These are phyloP conservation scores for Prosopocoilus inquinatus DNA, from an alignment of 2,888 invertebrate genomes.

Conservation along the genomic window DNA sequence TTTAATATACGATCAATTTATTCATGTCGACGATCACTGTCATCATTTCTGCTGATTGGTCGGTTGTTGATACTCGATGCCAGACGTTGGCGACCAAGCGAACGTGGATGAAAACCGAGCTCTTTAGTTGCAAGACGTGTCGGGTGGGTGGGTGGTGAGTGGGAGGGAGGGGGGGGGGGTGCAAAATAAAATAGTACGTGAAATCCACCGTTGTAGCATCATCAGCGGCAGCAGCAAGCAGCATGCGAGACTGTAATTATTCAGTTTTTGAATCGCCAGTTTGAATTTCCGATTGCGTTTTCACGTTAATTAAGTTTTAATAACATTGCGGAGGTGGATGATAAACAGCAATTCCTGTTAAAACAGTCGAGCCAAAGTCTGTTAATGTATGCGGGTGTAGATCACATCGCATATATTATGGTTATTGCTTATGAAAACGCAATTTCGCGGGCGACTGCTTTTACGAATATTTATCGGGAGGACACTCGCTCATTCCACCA, in stretches of 20 bases:
- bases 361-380: background rate
- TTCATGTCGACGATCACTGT: too few species aligned
- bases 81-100: constrained; percentile 8
- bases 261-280: constrained; percentile 28
- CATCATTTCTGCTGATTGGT: too few species aligned
- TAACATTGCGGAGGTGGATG: constrained; percentile 12
- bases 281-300: constrained; percentile 34
- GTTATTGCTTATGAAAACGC: constrained; percentile 33
- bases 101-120: too few species aligned
- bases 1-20: too few species aligned
- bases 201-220: constrained; percentile 7
- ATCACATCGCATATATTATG: constrained; percentile 20
- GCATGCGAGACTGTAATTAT: constrained; percentile 19
- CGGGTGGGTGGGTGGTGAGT: too few species aligned
- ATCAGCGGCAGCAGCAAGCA: too few species aligned
- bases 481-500: constrained; percentile 10
- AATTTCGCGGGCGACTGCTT: constrained; percentile 31
- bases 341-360: constrained; percentile 5
- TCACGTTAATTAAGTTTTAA: constrained; percentile 33
- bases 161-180: too few species aligned
- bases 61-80: too few species aligned
- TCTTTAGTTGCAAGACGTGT: too few species aligned
- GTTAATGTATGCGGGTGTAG: background rate
- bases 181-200: too few species aligned
- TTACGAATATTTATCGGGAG: constrained; percentile 13